These are phyloP conservation scores for Hephaestus fuliginosus DNA, from an alignment of 2,797 vertebrate genomes.

Conservation along the genomic window DNA sequence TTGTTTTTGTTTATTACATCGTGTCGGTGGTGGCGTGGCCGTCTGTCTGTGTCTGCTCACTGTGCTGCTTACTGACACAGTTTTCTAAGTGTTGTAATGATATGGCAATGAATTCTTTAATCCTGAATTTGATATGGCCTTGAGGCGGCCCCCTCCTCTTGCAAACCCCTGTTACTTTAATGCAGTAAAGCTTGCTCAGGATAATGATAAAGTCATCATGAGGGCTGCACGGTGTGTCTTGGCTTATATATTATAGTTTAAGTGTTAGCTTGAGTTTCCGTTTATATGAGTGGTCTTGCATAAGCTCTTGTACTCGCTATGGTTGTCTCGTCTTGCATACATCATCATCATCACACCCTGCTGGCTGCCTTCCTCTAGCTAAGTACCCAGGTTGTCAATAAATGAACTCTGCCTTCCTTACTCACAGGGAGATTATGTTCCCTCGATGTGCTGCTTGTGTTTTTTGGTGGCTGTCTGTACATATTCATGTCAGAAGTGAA, in stretches of 20 bases:
- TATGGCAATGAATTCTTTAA: slow-evolving; percentile 14
- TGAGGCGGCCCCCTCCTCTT: neutral
- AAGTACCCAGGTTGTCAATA: slow-evolving; percentile 54
- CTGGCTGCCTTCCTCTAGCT: slow-evolving; percentile 50
- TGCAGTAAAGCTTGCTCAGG: slow-evolving; percentile 24
- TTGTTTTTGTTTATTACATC: slow-evolving; percentile 1
- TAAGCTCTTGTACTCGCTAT: slow-evolving; percentile 54
- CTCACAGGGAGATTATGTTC: slow-evolving; percentile 19
- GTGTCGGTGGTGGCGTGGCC: neutral
- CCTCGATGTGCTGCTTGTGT: slow-evolving; percentile 4
- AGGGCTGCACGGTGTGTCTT: slow-evolving; percentile 10
- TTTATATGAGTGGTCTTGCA: slow-evolving; percentile 53
- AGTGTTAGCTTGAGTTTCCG: slow-evolving; percentile 43
- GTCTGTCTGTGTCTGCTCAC: neutral
- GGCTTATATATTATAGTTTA: slow-evolving; percentile 25
- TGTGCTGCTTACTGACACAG: neutral
- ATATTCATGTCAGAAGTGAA: slow-evolving; percentile 5
- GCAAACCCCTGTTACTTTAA: slow-evolving; percentile 1
- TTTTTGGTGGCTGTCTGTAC: slow-evolving; percentile 1
- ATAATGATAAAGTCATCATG: slow-evolving; percentile 37
- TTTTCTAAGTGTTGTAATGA: slow-evolving; percentile 5
- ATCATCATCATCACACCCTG: slow-evolving; percentile 52
- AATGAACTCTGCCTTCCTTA: slow-evolving; percentile 41
- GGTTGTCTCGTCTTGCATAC: slow-evolving; percentile 56
- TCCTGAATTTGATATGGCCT: neutral